A percentile compares a stretch with the other conserved stretches of the same genome.
These are phyloP conservation scores for Collichthys lucidus DNA, from an alignment of 2,113 vertebrate species.

Conservation along the genomic window DNA sequence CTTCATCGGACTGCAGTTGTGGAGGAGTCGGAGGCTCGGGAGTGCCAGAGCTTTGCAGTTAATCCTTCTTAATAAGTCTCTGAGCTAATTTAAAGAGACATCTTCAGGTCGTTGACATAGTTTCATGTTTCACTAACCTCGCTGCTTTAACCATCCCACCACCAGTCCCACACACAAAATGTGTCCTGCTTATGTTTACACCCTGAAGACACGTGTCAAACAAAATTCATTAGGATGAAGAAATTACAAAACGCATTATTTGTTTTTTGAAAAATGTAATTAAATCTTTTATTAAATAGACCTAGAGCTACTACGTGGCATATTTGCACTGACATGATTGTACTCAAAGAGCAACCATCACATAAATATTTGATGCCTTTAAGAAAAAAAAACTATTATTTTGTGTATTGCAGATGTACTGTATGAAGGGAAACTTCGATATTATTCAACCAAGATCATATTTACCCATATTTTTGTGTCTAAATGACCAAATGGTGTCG, in stretches of 20 bases:
- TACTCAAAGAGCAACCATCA: neutral
- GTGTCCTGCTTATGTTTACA: neutral
- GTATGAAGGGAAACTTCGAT: too few relatives aligned
- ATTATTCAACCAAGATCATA: too few relatives aligned
- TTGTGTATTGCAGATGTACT: neutral
- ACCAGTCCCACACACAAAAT: neutral
- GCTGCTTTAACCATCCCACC: neutral
- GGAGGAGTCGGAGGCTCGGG: constrained; percentile 1
- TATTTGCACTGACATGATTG: neutral
- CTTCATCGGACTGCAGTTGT: neutral
- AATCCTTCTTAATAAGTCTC: constrained; percentile 40
- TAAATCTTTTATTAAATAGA: neutral
- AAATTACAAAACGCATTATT: neutral
- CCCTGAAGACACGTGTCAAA: neutral
- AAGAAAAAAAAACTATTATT: neutral
- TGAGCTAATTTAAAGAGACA: constrained; percentile 39
- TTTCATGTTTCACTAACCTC: neutral
- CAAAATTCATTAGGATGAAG: neutral
- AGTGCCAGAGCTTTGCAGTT: constrained; percentile 20
- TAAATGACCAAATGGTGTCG: too few relatives aligned
- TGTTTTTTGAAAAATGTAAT: neutral
- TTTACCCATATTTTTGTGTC: too few relatives aligned
- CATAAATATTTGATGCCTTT: too few relatives aligned
- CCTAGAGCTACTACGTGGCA: neutral
- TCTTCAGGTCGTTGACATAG: constrained; percentile 25